Percentiles rank a stretch among this genome's conserved stretches.
phyloP scores from a whole-genome alignment of 1,140 invertebrate species.

The Eupeodes corollae region DNA sequence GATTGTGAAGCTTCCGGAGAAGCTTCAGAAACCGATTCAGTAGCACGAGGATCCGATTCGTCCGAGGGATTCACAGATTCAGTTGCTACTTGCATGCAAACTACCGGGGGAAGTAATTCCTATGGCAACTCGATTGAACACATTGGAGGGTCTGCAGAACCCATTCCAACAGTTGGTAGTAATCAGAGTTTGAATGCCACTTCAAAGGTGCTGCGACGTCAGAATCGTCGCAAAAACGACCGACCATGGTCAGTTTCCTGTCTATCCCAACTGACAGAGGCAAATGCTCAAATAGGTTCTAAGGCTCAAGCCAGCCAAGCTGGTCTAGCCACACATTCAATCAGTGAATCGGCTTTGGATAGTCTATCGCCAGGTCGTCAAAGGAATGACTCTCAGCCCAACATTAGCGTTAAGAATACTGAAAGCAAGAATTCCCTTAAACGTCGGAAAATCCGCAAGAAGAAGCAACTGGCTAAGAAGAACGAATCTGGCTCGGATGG shows the following conservation, averaged over 20 bases:
- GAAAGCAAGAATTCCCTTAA: slow-evolving; percentile 42
- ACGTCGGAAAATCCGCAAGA: slow-evolving; percentile 54
- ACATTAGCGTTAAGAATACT: slow-evolving; percentile 35
- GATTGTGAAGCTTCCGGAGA: slow-evolving; percentile 81
- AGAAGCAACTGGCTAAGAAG: slow-evolving; percentile 41
- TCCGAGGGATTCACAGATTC: slow-evolving; percentile 62
- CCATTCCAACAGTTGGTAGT: slow-evolving; percentile 17
- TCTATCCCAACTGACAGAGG: slow-evolving; percentile 52
- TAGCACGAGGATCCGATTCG: slow-evolving; percentile 52
- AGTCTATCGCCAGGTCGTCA: slow-evolving; percentile 43
- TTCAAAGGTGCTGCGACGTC: slow-evolving; percentile 26
- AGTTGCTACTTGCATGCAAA: slow-evolving; percentile 47
- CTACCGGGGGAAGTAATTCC: slow-evolving; percentile 36
- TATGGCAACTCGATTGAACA: slow-evolving; percentile 48
- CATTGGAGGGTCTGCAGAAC: slow-evolving; percentile 36
- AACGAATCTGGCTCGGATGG: slow-evolving; percentile 49
- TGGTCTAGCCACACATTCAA: slow-evolving; percentile 52
- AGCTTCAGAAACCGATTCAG: slow-evolving; percentile 61
- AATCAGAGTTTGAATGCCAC: slow-evolving; percentile 29
- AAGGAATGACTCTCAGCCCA: slow-evolving; percentile 24
- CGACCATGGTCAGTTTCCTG: slow-evolving; percentile 78
- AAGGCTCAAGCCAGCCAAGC: slow-evolving; percentile 13
- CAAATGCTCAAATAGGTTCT: slow-evolving; percentile 23
- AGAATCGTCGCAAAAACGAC: slow-evolving; percentile 32
- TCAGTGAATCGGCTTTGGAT: slow-evolving; percentile 76